Percentiles rank a stretch among this genome's conserved stretches.
Evolutionary conservation across 2,888 invertebrate species (phyloP).

Genomic region (Cryptus viduatorius): DNA sequence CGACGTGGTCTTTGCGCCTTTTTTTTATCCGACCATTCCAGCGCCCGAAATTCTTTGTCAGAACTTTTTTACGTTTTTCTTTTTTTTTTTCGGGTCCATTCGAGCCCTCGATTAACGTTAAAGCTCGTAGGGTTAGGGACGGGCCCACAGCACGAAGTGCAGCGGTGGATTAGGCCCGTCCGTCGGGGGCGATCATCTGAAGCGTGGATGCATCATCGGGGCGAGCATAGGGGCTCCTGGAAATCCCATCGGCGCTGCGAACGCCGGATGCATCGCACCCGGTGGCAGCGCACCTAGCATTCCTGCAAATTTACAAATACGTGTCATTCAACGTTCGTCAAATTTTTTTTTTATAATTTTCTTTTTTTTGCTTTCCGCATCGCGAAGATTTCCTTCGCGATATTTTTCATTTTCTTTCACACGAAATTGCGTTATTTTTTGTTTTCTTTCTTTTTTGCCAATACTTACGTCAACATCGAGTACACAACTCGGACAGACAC

Average conservation of each 20-base stretch:
- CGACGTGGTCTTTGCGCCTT: slow-evolving; percentile 48
- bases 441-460: slow-evolving; percentile 12
- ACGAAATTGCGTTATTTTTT: background rate
- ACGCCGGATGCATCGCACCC: slow-evolving; percentile 86
- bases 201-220: slow-evolving; percentile 93
- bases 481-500: slow-evolving; percentile 52
- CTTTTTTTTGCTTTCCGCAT: background rate
- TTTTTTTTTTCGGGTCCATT: slow-evolving; percentile 39
- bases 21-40: slow-evolving; percentile 4
- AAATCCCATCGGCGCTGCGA: slow-evolving; percentile 86
- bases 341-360: slow-evolving; percentile 14
- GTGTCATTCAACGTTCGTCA: slow-evolving; percentile 43
- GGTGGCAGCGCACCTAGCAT: slow-evolving; percentile 85
- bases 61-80: background rate
- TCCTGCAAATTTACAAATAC: slow-evolving; percentile 80
- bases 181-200: slow-evolving; percentile 91
- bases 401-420: slow-evolving; percentile 21
- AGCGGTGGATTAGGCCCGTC: slow-evolving; percentile 86
- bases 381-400: background rate
- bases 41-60: background rate
- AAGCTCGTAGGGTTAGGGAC: slow-evolving; percentile 82
- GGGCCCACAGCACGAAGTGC: slow-evolving; percentile 87
- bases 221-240: slow-evolving; percentile 86
- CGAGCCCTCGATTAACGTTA: slow-evolving; percentile 34
- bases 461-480: slow-evolving; percentile 75